phyloP scores from a whole-genome alignment of 1,140 invertebrate genomes.

The fruit fly (Drosophila melanogaster) region Release_6_plus_ISO1_MT NT_037436.4:3279501-3280000 shows the following conservation, averaged over 20 bases:
- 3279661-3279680: neutral
- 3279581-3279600: neutral
- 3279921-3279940: neutral
- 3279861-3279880: slow-evolving; percentile 6
- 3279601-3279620: neutral
- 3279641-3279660: neutral
- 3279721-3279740: slow-evolving; percentile 14
- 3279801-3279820: slow-evolving; percentile 1
- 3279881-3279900: slow-evolving; percentile 14
- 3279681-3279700: no score
- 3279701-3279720: no score
- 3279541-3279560: neutral
- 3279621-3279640: no score
- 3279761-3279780: slow-evolving; percentile 13
- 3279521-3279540: slow-evolving; percentile 26
- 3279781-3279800: neutral
- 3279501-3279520: slow-evolving; percentile 20
- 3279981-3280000: slow-evolving; percentile 60
- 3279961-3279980: slow-evolving; percentile 45
- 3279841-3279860: neutral
- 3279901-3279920: slow-evolving; percentile 38
- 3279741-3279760: slow-evolving; percentile 9
- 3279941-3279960: slow-evolving; percentile 15
- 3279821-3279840: slow-evolving; percentile 12
- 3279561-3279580: neutral